These are phyloP conservation scores for Chaenocephalus aceratus DNA, from an alignment of 2,113 vertebrate species.

Conservation along the genomic window DNA sequence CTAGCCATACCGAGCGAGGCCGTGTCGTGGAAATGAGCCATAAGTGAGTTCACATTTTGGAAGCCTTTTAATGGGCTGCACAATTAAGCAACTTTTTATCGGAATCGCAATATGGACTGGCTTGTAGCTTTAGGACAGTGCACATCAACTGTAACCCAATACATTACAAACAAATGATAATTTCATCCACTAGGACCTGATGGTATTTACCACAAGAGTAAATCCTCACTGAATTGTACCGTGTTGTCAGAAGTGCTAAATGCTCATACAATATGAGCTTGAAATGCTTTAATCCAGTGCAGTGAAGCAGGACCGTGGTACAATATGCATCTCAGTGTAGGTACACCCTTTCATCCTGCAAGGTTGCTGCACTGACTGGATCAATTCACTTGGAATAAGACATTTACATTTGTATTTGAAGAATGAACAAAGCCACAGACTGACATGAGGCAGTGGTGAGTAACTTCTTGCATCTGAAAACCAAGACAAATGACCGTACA, in stretches of 20 bases:
- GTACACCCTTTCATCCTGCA: not conserved
- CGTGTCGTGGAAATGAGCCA: too few relatives aligned
- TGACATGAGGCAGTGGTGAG: not conserved
- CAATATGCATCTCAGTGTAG: not conserved
- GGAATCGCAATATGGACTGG: too few relatives aligned
- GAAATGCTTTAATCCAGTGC: not conserved
- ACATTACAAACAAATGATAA: not conserved
- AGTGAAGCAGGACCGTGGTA: not conserved
- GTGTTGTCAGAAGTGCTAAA: not conserved
- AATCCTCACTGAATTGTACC: not conserved
- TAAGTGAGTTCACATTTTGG: not conserved
- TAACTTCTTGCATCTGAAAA: slow-evolving; percentile 8
- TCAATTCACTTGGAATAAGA: not conserved
- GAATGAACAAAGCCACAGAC: slow-evolving; percentile 16
- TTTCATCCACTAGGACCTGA: not conserved
- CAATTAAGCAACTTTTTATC: too few relatives aligned
- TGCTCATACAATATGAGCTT: not conserved
- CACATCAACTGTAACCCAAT: not conserved
- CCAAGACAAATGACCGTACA: slow-evolving; percentile 15
- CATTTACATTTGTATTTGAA: slow-evolving; percentile 28
- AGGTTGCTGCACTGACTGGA: slow-evolving; percentile 4
- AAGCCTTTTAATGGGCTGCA: not conserved
- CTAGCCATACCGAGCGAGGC: too few relatives aligned
- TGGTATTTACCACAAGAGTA: not conserved
- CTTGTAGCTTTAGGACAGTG: not conserved